Evolutionary conservation across 2,113 vertebrate genomes (phyloP).

Genomic region (Rissa tridactyla): DNA sequence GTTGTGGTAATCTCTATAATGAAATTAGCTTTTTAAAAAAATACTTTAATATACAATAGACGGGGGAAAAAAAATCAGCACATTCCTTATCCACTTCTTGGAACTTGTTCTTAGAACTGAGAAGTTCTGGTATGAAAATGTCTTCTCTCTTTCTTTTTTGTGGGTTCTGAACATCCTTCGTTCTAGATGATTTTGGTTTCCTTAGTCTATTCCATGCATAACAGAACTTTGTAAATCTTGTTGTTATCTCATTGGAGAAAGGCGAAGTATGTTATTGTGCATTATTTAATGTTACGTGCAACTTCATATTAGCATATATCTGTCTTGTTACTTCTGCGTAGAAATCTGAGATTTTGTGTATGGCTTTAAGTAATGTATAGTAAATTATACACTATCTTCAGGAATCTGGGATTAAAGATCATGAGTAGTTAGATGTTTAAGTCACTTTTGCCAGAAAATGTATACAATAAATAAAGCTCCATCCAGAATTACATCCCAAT

Average conservation of each 20-base stretch:
- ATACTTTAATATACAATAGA: not conserved
- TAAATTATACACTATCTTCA: not conserved
- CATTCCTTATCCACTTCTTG: not conserved
- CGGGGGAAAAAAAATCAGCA: not conserved
- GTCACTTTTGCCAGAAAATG: constrained; percentile 7
- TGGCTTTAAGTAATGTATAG: not conserved
- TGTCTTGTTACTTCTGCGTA: not conserved
- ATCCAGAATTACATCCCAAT: constrained; percentile 11
- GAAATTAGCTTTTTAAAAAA: not conserved
- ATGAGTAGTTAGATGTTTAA: not conserved
- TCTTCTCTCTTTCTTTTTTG: not conserved
- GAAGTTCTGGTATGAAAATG: not conserved
- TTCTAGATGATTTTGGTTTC: not conserved
- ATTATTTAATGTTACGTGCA: not conserved
- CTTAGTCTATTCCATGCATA: not conserved
- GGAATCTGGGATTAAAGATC: not conserved
- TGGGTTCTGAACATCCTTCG: not conserved
- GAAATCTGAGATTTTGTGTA: not conserved
- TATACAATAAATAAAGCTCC: constrained; percentile 6
- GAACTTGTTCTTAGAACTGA: not conserved
- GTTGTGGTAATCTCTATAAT: not conserved
- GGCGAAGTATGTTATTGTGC: not conserved
- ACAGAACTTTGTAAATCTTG: not conserved
- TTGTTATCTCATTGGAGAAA: not conserved
- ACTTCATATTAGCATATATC: not conserved